Evolutionary conservation across 2,888 invertebrate species (phyloP), one percentile per base, ranked within the genome.

Genomic region (Leucophenga maculata): DNA sequence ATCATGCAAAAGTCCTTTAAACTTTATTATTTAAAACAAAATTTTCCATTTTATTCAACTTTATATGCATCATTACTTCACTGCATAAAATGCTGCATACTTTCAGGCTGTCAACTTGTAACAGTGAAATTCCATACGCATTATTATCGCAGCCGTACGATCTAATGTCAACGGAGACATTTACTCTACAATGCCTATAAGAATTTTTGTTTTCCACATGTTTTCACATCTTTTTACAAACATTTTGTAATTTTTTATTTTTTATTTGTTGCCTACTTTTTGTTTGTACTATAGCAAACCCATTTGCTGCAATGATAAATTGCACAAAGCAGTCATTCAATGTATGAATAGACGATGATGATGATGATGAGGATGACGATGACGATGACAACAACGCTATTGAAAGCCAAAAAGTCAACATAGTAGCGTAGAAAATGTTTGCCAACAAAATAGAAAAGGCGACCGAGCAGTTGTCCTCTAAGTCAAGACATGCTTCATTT

Each of bases 101-200:
- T 26, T 26, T 26, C 26, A 26, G 26, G 26, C 26, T 26, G 26
- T 4, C 26, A 26, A 26, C 26, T 26, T 26, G 26, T 3, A 26
- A 26, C 26, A 50, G 44, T 20, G 26, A n/a, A 57, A 59, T 48
- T 32, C 46, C 16, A 22, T 64, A 64, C 62, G 62, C 59, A 66
- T 75, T 72, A 67, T 67, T 57, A 76, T 74, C 76, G 67, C 50
- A 55, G 71, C 46, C 69, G 46, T 66, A 70, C 64, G 79, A 80
- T 82, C 81, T 83, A 82, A 83, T 82, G 81, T 82, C 81, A 82
- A 82, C 83, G 81, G 82, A 83, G 80, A 77, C 80, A 83, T 82
- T 81, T 83, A 78, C 73, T 78, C 83, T 77, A 68, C 3, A 70
- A 68, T 31, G 72, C 73, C 70, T 79, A 26, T 26, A 26, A 26